Evolutionary conservation across 2,797 vertebrate species (phyloP), one percentile per base, ranked within the genome.

Genomic region (Typhlichthys eigenmanni): DNA sequence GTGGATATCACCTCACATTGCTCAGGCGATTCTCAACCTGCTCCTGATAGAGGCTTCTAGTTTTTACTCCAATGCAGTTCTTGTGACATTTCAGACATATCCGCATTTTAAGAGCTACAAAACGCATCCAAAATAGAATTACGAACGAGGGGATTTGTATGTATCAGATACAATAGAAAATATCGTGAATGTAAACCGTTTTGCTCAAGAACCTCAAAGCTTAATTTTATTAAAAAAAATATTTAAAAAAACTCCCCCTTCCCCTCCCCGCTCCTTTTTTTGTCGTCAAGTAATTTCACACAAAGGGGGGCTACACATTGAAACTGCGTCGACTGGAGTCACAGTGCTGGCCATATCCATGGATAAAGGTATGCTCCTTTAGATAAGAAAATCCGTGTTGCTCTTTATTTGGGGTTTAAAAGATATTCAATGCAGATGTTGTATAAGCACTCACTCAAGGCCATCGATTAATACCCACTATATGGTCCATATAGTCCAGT

Each of bases 391-490:
- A 70, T 73, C 63, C 83, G 79, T 85, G 81, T 70, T 79, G 85
- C 82, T 80, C 85, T 87, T 86, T 75, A 62, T 86, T 69, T 81
- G 81, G 71, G 71, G 72, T 83, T 73, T 90, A 86, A 81, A 64
- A 66, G 66, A 82, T 80, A 82, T 87, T 89, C 78, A 75, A 84
- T 81, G 87, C 82, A 88, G 89, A 84, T 87, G 64, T 83, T 88
- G 91, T 92, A 88, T 81, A 58, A 77, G 69, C 84, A 89, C 90
- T 92, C 88, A 85, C 91, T 93, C 3, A 29, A 4, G 24, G 86
- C 92, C 89, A 85, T 93, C 92, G 93, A 92, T 92, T 92, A 91
- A 92, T 94, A 94, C 93, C 92, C 91, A 92, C 94, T 93, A 93
- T 92, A 92, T 82, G 85, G 88, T 79, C 88, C 85, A 94, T 43